Evolutionary conservation across 2,888 invertebrate genomes (phyloP).

Genomic region (Xiphydria camelus): DNA sequence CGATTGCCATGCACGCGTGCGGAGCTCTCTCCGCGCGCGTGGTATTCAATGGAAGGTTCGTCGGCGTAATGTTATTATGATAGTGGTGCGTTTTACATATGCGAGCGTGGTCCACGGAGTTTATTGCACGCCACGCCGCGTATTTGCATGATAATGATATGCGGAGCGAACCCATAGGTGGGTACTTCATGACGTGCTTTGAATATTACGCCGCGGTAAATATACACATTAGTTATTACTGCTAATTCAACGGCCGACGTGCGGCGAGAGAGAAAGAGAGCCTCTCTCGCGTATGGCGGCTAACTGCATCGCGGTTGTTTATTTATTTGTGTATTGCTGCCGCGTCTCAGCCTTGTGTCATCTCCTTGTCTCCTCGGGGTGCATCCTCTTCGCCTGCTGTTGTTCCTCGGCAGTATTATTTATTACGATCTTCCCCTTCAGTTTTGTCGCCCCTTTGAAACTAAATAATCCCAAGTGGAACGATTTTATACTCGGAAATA

Average conservation of each 20-base stretch:
- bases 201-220: constrained; percentile 41
- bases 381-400: too few species aligned
- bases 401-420: too few species aligned
- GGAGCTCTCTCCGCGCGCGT: too few species aligned
- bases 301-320: too few species aligned
- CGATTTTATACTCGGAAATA: too few species aligned
- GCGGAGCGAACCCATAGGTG: constrained; percentile 33
- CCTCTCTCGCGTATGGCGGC: too few species aligned
- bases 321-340: too few species aligned
- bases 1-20: constrained; percentile 46
- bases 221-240: constrained; percentile 46
- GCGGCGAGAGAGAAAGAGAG: neutral
- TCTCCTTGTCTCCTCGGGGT: too few species aligned
- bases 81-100: constrained; percentile 53
- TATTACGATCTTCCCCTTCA: too few species aligned
- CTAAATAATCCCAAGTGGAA: too few species aligned
- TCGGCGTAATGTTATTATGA: constrained; percentile 56
- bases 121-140: constrained; percentile 22
- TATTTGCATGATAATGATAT: constrained; percentile 55
- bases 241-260: constrained; percentile 36
- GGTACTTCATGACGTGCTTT: constrained; percentile 43
- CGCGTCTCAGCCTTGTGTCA: too few species aligned
- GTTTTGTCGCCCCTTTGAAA: too few species aligned
- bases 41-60: constrained; percentile 52
- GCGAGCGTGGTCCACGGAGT: constrained; percentile 29